Conservation (phyloP, 2,888 invertebrate genomes). For the Mesoligia furuncula region DNA sequence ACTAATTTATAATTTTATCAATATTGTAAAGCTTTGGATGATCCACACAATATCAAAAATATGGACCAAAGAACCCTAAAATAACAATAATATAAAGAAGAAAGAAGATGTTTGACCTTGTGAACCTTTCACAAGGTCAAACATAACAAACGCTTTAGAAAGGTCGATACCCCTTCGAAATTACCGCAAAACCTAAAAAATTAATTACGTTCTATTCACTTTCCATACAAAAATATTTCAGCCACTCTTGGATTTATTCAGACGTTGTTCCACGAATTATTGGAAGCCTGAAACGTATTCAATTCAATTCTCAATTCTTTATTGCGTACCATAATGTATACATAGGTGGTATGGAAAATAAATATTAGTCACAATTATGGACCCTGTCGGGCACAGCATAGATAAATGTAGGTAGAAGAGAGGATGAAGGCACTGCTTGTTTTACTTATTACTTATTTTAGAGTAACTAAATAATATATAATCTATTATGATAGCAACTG, state of each 20-base stretch:
- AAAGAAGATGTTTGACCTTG: no score
- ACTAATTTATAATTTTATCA: neutral
- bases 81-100: conserved; percentile 1
- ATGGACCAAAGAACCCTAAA: neutral
- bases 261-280: conserved; percentile 28
- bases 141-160: conserved; percentile 27
- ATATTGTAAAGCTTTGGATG: no score
- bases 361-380: no score
- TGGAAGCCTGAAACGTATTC: conserved; percentile 18
- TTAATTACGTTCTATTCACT: conserved; percentile 13
- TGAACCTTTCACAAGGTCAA: conserved; percentile 4
- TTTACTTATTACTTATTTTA: no score
- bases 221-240: conserved; percentile 12
- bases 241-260: conserved; percentile 37
- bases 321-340: no score
- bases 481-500: no score
- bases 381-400: no score
- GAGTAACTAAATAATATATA: no score
- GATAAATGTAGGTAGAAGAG: no score
- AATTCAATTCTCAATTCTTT: no score
- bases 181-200: conserved; percentile 9
- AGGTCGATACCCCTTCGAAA: conserved; percentile 24
- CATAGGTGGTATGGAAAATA: no score
- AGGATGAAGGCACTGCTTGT: no score
- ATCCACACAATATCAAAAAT: neutral